Evolutionary conservation across 1,140 invertebrate genomes (phyloP).

Genomic region (Scaptomyza hsui): DNA sequence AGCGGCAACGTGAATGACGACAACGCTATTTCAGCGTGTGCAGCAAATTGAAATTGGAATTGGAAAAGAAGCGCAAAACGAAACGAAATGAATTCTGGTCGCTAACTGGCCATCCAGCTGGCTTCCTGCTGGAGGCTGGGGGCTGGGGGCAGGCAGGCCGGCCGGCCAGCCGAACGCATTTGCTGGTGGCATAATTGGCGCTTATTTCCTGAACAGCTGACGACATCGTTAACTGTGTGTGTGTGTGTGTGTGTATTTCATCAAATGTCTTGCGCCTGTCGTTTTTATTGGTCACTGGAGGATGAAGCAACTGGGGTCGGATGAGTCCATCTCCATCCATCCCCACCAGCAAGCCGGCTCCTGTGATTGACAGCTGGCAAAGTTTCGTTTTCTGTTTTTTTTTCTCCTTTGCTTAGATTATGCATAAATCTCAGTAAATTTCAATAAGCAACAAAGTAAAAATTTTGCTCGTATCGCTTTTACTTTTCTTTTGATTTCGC

Average conservation of each 20-base stretch:
- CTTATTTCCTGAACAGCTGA: conserved; percentile 82
- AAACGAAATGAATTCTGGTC: conserved; percentile 76
- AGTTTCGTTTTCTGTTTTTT: conserved; percentile 51
- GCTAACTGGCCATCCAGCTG: conserved; percentile 72
- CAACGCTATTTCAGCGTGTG: conserved; percentile 71
- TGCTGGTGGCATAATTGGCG: conserved; percentile 82
- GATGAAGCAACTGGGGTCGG: conserved; percentile 31
- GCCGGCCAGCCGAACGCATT: conserved; percentile 62
- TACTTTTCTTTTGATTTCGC: conserved; percentile 3
- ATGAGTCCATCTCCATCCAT: no score
- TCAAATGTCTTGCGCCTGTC: conserved; percentile 73
- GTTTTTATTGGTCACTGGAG: conserved; percentile 77
- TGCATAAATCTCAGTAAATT: conserved; percentile 82
- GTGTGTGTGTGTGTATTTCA: conserved; percentile 47
- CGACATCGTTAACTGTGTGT: conserved; percentile 6
- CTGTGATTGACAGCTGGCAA: conserved; percentile 78
- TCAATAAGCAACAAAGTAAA: conserved; percentile 72
- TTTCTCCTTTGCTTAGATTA: conserved; percentile 55
- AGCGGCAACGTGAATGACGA: conserved; percentile 36
- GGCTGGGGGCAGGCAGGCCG: no score
- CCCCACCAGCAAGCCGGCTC: not conserved
- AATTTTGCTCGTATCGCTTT: not conserved
- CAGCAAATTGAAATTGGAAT: conserved; percentile 80
- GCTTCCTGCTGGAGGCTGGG: conserved; percentile 67
- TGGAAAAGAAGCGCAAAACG: conserved; percentile 63